These are phyloP conservation scores for Papilio glaucus DNA, from an alignment of 1,140 invertebrate species.

Conservation along the genomic window DNA sequence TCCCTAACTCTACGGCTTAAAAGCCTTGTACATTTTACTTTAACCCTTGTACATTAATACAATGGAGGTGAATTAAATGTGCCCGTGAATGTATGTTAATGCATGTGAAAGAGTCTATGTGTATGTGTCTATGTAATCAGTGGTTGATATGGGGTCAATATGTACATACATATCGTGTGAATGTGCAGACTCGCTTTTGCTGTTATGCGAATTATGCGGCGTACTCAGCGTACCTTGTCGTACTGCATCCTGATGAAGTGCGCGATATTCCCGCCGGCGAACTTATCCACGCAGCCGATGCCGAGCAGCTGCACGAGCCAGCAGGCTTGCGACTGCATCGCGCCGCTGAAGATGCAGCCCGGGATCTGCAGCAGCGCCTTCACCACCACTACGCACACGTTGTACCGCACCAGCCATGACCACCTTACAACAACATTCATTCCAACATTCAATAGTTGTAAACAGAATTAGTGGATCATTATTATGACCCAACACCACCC, in stretches of 20 bases:
- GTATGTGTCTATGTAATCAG: too few relatives aligned
- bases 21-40: too few relatives aligned
- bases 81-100: too few relatives aligned
- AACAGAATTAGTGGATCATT: too few relatives aligned
- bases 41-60: too few relatives aligned
- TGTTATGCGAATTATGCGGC: not conserved
- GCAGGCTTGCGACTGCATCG: conserved; percentile 88
- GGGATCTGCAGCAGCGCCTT: conserved; percentile 94
- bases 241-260: conserved; percentile 76
- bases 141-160: too few relatives aligned
- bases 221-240: conserved; percentile 54
- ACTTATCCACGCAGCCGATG: conserved; percentile 93
- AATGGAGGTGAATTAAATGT: too few relatives aligned
- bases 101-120: too few relatives aligned
- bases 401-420: conserved; percentile 95
- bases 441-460: not conserved
- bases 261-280: conserved; percentile 80
- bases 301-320: conserved; percentile 96
- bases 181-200: too few relatives aligned
- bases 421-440: conserved; percentile 88
- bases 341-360: conserved; percentile 92
- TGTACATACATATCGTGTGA: too few relatives aligned
- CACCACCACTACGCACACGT: conserved; percentile 93
- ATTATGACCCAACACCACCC: too few relatives aligned
- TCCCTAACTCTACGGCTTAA: too few relatives aligned